Conservation (phyloP, 2,888 invertebrate species). For the Sphaerophoria rueppellii region DNA sequence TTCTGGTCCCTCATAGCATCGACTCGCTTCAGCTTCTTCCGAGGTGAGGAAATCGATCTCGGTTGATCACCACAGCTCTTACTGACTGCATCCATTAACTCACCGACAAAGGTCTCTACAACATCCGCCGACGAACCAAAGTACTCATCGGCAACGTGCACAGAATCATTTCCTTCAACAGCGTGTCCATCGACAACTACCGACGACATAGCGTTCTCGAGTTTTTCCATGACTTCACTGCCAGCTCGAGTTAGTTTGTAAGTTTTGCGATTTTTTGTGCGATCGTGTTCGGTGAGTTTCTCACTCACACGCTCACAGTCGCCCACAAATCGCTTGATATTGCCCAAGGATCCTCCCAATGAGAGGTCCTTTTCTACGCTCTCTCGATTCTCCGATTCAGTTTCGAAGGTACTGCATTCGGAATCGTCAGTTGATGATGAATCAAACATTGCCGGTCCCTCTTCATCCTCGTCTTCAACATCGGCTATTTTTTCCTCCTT, state of each 20-base stretch:
- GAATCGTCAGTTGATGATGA: conserved; percentile 78
- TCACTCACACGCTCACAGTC: conserved; percentile 81
- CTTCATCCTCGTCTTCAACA: conserved; percentile 76
- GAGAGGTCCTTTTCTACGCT: conserved; percentile 79
- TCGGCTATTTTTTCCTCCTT: conserved; percentile 52
- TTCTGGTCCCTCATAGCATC: conserved; percentile 73
- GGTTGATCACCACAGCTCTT: conserved; percentile 75
- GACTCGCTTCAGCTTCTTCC: conserved; percentile 73
- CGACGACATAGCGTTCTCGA: conserved; percentile 73
- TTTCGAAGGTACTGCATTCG: conserved; percentile 81
- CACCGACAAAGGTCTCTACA: conserved; percentile 84
- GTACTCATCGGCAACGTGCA: conserved; percentile 86
- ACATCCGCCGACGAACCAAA: conserved; percentile 83
- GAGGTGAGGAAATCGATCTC: conserved; percentile 74
- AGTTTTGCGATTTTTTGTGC: conserved; percentile 81
- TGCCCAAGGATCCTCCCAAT: conserved; percentile 72
- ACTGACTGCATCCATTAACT: conserved; percentile 84
- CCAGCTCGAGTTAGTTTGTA: conserved; percentile 79
- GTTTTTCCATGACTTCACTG: conserved; percentile 74
- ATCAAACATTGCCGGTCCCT: conserved; percentile 71
- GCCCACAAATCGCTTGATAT: conserved; percentile 80
- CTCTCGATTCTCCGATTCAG: conserved; percentile 80
- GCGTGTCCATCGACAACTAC: conserved; percentile 71
- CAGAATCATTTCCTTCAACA: conserved; percentile 81
- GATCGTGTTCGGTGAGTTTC: conserved; percentile 80